Evolutionary conservation across 64 coral and sea anemone species (phyloP).

Genomic region (Pocillopora verrucosa): DNA sequence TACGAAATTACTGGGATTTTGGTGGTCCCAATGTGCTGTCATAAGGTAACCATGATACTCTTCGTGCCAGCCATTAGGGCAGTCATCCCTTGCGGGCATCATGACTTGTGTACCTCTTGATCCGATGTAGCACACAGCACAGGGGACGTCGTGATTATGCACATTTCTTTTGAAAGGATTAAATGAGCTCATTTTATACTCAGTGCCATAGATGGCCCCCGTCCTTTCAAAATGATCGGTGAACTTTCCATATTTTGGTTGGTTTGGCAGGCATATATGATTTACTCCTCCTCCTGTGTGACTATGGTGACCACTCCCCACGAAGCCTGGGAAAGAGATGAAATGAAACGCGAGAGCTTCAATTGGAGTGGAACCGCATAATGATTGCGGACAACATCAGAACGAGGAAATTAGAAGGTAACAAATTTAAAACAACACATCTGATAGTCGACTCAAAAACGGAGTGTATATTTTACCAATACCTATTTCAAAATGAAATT

Average conservation of each 20-base stretch:
- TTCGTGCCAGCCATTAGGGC: constrained; percentile 42
- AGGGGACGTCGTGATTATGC: constrained; percentile 37
- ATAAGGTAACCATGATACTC: constrained; percentile 63
- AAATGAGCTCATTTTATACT: constrained; percentile 40
- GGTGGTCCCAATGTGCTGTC: constrained; percentile 4
- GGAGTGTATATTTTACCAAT: too few species aligned
- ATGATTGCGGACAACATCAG: too few species aligned
- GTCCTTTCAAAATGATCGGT: not conserved
- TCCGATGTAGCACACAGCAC: constrained; percentile 40
- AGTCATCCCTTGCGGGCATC: constrained; percentile 57
- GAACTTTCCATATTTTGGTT: constrained; percentile 45
- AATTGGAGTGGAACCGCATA: too few species aligned
- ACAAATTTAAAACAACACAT: not conserved
- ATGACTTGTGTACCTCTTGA: constrained; percentile 34
- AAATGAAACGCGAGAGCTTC: not conserved
- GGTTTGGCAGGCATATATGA: constrained; percentile 26
- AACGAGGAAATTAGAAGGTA: not conserved
- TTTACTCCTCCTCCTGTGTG: constrained; percentile 17
- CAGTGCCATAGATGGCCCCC: constrained; percentile 26
- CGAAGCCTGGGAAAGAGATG: not conserved
- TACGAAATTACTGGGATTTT: constrained; percentile 26
- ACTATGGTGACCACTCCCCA: not conserved
- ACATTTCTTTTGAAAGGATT: constrained; percentile 40
- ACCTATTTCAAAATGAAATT: too few species aligned
- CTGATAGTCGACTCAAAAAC: not conserved